Base-by-base conservation (phyloP, 2,888 invertebrate genomes). In the Drosophila neotestacea region DNA sequence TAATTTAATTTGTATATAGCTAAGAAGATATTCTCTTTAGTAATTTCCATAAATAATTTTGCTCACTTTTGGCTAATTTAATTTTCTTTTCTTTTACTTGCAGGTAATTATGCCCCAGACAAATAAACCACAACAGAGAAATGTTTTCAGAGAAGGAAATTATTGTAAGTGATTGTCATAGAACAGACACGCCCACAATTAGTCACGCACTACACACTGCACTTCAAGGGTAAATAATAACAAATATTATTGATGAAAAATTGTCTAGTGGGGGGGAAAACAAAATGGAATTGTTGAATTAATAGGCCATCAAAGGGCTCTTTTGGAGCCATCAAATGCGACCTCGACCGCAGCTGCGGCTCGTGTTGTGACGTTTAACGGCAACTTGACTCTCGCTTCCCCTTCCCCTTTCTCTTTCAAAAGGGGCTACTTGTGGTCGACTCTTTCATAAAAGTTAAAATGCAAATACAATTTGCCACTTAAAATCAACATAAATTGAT, bases 381-480 rank as follows among this genome's bases (percentile, higher is more conserved):
- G 55, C 32, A 51, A n/a, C 11, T 41, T 11, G 11, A 58, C 10
- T 61, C 39, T 22, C 46, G 13, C 32, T 22, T 6, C 38, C 36
- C 38, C 51, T 16, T 1, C 38, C 27, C 7, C 13, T 28, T 7
- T 6, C 11, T 22, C 11, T 6, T 32, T 4, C 51, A 64, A 74
- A 74, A 72, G 79, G 70, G 70, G 72, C 78, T 81, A 82, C 83
- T 88, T 84, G 84, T 75, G 89, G 88, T 81, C 74, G 61, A 52
- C 64, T 70, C 68, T 66, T 71, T 74, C 54, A 84, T 67, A 67
- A 77, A 79, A 75, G 65, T 72, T 59, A 69, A 87, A 89, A 85
- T 88, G 78, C 85, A 87, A 89, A 82, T 85, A 88, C 83, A 86
- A 88, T 86, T 89, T 88, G 86, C 88, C 86, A 85, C 89, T 86